These are phyloP conservation scores for Larimichthys polyactis DNA, from an alignment of 2,113 vertebrate genomes.

Conservation along the genomic window DNA sequence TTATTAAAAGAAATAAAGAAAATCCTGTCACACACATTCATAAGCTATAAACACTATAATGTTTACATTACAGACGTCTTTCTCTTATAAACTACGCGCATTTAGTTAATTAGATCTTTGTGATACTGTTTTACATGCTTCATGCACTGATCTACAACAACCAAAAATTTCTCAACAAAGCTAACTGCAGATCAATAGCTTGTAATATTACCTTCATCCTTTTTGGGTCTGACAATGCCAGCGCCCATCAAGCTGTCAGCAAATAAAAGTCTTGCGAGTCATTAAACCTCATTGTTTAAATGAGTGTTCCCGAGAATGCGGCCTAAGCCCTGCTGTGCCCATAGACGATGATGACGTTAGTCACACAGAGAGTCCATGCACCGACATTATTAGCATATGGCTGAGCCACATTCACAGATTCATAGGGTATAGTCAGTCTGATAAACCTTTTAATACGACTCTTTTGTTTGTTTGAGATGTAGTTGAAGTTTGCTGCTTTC, in stretches of 20 bases:
- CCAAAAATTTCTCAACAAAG: conserved; percentile 4
- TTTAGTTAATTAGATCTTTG: background rate
- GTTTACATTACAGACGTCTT: background rate
- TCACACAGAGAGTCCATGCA: background rate
- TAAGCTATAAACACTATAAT: background rate
- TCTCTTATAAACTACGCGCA: background rate
- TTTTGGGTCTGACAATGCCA: conserved; percentile 16
- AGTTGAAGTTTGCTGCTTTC: background rate
- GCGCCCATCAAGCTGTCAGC: conserved; percentile 47
- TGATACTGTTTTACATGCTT: background rate
- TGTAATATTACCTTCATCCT: conserved; percentile 27
- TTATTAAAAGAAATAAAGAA: background rate
- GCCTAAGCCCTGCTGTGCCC: conserved; percentile 12
- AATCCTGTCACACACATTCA: background rate
- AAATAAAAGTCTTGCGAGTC: conserved; percentile 58
- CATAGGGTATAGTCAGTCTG: conserved; percentile 9
- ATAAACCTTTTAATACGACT: background rate
- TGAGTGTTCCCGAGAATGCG: conserved; percentile 45
- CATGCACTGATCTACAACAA: background rate
- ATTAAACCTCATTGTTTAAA: conserved; percentile 68
- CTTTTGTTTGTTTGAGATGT: background rate
- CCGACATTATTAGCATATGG: background rate
- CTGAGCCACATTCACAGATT: background rate
- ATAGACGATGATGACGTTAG: conserved; percentile 24
- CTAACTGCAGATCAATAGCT: conserved; percentile 43